These are phyloP conservation scores for Ophion ventricosus DNA, from an alignment of 2,888 invertebrate genomes.

Conservation along the genomic window DNA sequence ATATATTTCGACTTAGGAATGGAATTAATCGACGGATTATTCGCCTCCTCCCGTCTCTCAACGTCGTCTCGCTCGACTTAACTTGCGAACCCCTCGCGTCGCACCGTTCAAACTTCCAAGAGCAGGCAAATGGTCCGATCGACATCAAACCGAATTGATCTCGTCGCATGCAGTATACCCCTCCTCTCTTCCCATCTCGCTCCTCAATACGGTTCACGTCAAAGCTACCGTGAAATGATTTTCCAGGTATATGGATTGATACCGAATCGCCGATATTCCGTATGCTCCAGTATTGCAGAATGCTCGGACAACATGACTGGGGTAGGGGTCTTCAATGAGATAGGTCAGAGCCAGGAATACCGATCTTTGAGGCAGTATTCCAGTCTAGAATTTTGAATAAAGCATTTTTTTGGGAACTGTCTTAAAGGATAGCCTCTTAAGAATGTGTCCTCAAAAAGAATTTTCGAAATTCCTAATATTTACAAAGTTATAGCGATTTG, in stretches of 20 bases:
- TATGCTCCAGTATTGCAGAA: conserved; percentile 8
- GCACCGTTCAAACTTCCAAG: conserved; percentile 21
- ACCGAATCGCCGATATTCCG: conserved; percentile 12
- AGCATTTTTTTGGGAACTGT: too few relatives aligned
- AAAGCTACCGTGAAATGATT: conserved; percentile 51
- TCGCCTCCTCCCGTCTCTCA: conserved; percentile 36
- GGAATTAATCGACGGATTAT: conserved; percentile 67
- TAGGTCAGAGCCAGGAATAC: background rate
- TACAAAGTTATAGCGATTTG: too few relatives aligned
- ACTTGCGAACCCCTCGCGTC: conserved; percentile 15
- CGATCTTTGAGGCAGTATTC: too few relatives aligned
- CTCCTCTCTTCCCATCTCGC: background rate
- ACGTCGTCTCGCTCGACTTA: conserved; percentile 17
- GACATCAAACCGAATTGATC: conserved; percentile 33
- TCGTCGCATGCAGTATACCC: background rate
- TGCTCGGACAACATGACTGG: background rate
- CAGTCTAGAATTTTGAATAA: too few relatives aligned
- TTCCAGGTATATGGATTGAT: conserved; percentile 11
- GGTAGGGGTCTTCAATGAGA: too few relatives aligned
- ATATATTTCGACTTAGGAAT: conserved; percentile 64
- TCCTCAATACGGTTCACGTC: conserved; percentile 37
- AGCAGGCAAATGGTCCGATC: background rate
- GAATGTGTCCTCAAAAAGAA: too few relatives aligned
- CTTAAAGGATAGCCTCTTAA: too few relatives aligned
- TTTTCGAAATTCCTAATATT: too few relatives aligned